Evolutionary conservation across 2,113 vertebrate species (phyloP).

Genomic region (Halichoeres trimaculatus): DNA sequence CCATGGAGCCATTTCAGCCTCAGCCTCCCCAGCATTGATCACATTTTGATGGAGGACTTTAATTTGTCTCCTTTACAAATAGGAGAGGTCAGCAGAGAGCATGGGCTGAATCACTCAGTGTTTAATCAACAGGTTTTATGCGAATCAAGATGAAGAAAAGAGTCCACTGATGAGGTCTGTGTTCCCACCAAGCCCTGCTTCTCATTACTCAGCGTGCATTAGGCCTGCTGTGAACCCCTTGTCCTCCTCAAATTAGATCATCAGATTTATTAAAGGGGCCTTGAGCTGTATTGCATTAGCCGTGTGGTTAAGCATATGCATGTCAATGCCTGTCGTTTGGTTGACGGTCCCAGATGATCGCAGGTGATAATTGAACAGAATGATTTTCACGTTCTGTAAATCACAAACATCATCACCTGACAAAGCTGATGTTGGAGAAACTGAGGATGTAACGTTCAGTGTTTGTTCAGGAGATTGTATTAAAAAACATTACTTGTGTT

Average conservation of each 20-base stretch:
- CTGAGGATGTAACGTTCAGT: not conserved
- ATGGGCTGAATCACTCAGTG: constrained; percentile 59
- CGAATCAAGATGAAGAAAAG: constrained; percentile 56
- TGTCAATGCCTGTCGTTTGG: constrained; percentile 8
- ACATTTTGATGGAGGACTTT: constrained; percentile 76
- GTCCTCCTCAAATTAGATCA: constrained; percentile 19
- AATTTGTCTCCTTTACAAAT: constrained; percentile 80
- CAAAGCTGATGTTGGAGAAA: not conserved
- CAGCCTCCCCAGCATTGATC: constrained; percentile 74
- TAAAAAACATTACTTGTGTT: not conserved
- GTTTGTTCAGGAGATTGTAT: not conserved
- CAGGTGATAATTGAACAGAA: constrained; percentile 37
- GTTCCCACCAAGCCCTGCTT: constrained; percentile 23
- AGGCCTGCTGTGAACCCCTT: constrained; percentile 15
- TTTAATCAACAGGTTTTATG: constrained; percentile 77
- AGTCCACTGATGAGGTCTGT: constrained; percentile 44
- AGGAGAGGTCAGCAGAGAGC: constrained; percentile 67
- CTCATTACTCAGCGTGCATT: constrained; percentile 56
- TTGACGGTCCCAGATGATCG: constrained; percentile 17
- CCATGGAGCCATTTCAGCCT: constrained; percentile 58
- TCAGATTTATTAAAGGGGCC: constrained; percentile 27
- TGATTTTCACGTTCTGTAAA: not conserved
- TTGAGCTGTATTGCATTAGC: constrained; percentile 8
- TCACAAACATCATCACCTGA: not conserved
- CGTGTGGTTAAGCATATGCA: not conserved